Evolutionary conservation across 2,113 vertebrate genomes (phyloP).

Genomic region (Centropristis striata): DNA sequence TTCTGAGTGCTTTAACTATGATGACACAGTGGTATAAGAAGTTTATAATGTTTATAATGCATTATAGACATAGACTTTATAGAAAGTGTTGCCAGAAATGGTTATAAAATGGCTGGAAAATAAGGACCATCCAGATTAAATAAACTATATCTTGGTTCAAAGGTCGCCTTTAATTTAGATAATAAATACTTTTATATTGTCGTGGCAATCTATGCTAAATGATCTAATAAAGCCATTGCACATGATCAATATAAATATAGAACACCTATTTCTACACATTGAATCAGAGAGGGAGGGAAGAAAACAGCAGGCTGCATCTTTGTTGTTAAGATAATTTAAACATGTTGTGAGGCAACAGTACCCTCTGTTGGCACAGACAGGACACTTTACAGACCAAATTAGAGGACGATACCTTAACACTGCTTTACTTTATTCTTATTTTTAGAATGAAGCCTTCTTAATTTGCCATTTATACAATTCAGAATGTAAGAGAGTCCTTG

Average conservation of each 20-base stretch:
- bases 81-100: too few species aligned
- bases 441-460: constrained; percentile 60
- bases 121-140: background rate
- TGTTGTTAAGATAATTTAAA: constrained; percentile 64
- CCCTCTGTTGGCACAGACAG: constrained; percentile 80
- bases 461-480: constrained; percentile 53
- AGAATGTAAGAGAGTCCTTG: constrained; percentile 52
- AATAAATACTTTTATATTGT: background rate
- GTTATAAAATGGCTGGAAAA: background rate
- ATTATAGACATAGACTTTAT: too few species aligned
- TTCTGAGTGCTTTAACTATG: too few species aligned
- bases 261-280: constrained; percentile 20
- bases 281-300: background rate
- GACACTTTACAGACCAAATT: constrained; percentile 35
- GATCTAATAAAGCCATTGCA: background rate
- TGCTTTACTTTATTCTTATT: constrained; percentile 34
- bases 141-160: background rate
- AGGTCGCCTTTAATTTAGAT: constrained; percentile 12
- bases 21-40: too few species aligned
- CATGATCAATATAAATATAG: background rate
- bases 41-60: too few species aligned
- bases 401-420: constrained; percentile 22
- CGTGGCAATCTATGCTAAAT: background rate
- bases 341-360: constrained; percentile 82
- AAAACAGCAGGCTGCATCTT: constrained; percentile 53